Percentiles rank a stretch among this genome's conserved stretches.
Conservation (phyloP, 2,113 vertebrate species). For the Corythaeola cristata region DNA sequence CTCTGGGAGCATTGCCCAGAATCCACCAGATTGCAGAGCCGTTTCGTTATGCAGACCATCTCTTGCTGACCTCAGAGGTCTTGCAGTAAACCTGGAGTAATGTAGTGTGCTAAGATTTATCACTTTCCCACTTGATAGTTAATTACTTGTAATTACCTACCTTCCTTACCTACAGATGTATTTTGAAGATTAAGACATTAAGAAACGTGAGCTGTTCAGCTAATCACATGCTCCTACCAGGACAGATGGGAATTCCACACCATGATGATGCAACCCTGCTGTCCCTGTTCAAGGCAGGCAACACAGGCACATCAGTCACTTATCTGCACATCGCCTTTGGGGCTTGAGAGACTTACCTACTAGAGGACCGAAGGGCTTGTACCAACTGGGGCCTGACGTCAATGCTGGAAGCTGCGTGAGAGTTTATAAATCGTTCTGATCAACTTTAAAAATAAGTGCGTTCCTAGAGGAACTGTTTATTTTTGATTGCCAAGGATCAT, state of each 20-base stretch:
- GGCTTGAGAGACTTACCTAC: background rate
- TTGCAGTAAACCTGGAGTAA: background rate
- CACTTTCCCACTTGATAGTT: background rate
- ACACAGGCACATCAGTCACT: background rate
- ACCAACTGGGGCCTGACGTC: background rate
- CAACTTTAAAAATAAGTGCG: background rate
- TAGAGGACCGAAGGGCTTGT: background rate
- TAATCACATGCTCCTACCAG: background rate
- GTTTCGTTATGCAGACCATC: accelerated
- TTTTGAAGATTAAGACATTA: background rate
- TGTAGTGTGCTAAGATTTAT: background rate
- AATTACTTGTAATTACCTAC: background rate
- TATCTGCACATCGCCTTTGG: background rate
- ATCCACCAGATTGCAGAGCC: background rate
- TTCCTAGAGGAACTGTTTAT: background rate
- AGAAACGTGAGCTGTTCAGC: background rate
- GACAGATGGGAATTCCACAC: background rate
- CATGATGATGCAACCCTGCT: accelerated
- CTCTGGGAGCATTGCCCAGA: background rate
- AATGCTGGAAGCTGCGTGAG: background rate
- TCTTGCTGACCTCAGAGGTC: background rate
- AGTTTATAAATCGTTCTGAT: background rate
- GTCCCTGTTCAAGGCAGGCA: no score
- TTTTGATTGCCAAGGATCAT: background rate
- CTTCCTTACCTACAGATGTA: background rate